These are phyloP conservation scores for Conchocele bisecta DNA, from an alignment of 2,888 invertebrate genomes.

Conservation along the genomic window DNA sequence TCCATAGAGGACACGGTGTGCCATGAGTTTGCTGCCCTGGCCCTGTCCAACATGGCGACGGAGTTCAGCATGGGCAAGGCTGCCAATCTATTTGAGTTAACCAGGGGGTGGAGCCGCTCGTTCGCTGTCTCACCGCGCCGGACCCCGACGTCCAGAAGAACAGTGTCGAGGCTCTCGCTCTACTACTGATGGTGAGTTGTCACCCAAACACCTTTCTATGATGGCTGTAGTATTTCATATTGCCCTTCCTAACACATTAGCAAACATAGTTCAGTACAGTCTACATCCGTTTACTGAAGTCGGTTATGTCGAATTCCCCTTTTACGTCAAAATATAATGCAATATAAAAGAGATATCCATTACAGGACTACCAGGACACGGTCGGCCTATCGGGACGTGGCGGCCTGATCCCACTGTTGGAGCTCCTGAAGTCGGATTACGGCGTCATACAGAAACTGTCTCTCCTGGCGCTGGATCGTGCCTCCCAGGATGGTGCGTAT, in stretches of 20 bases:
- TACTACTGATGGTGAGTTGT: constrained; percentile 77
- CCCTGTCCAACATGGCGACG: constrained; percentile 79
- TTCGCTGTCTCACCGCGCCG: constrained; percentile 74
- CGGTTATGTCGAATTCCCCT: no score
- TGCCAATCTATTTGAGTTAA: constrained; percentile 77
- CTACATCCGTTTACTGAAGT: no score
- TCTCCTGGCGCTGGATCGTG: constrained; percentile 78
- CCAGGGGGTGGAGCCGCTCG: constrained; percentile 79
- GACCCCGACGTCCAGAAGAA: constrained; percentile 83
- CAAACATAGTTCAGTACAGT: no score
- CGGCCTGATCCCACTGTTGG: constrained; percentile 78
- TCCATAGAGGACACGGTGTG: constrained; percentile 81
- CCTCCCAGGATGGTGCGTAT: constrained; percentile 79
- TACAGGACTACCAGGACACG: constrained; percentile 81
- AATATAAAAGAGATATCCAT: no score
- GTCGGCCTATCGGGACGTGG: constrained; percentile 76
- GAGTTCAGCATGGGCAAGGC: constrained; percentile 82
- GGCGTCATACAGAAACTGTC: constrained; percentile 81
- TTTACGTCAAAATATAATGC: no score
- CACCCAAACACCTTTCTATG: no score
- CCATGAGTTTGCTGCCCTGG: constrained; percentile 81
- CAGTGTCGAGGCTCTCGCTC: constrained; percentile 80
- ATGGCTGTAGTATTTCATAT: no score
- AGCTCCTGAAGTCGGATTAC: constrained; percentile 81
- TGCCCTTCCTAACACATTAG: no score